These are phyloP conservation scores for Patiria pectinifera DNA, from an alignment of 53 echinoderm and acorn worm genomes.

Conservation along the genomic window DNA sequence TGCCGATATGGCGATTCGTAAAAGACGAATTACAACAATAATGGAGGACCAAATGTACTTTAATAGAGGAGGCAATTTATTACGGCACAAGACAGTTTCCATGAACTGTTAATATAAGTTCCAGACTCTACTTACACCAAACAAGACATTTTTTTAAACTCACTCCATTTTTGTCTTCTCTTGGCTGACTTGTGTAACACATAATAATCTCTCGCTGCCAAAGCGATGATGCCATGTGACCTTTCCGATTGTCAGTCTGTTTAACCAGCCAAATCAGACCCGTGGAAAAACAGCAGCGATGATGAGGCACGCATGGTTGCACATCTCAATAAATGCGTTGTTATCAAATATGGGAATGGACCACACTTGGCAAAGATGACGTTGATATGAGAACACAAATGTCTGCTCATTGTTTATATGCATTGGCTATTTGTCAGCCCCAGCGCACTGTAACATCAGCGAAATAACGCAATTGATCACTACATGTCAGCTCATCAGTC, in stretches of 20 bases:
- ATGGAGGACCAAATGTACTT: no score
- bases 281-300: not conserved
- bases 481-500: no score
- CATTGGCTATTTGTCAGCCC: not conserved
- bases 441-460: no score
- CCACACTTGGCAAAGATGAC: not conserved
- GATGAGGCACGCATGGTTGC: slow-evolving; percentile 1
- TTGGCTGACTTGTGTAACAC: not conserved
- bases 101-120: no score
- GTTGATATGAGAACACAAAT: not conserved
- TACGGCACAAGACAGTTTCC: no score
- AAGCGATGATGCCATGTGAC: not conserved
- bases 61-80: no score
- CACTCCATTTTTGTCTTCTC: not conserved
- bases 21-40: no score
- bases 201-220: not conserved
- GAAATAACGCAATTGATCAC: no score
- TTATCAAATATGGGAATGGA: not conserved
- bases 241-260: not conserved
- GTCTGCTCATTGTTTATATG: not conserved
- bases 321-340: slow-evolving; percentile 7
- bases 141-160: not conserved
- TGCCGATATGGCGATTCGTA: no score
- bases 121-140: not conserved
- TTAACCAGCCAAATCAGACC: not conserved